A percentile compares a stretch with the other conserved stretches of the same genome.
phyloP scores from a whole-genome alignment of 2,797 vertebrate species.

The Sebastes goodei region DNA sequence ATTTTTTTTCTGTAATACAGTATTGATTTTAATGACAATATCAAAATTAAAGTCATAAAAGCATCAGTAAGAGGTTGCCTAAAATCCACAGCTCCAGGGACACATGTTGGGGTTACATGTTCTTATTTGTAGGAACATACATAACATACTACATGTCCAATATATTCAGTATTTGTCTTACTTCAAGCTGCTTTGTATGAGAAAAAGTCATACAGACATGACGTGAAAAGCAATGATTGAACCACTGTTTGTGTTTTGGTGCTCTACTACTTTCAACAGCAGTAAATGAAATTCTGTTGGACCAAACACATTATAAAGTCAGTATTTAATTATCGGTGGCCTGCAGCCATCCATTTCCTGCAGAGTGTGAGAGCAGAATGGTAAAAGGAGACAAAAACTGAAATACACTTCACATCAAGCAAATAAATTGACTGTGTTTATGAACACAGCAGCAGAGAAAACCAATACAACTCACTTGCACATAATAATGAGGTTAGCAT shows the following conservation, averaged over 20 bases:
- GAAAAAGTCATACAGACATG: background rate
- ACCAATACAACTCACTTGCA: background rate
- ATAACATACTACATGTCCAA: background rate
- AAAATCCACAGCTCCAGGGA: too few species aligned
- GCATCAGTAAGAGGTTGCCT: background rate
- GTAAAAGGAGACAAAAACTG: conserved; percentile 14
- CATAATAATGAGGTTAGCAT: background rate
- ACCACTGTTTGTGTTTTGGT: conserved; percentile 10
- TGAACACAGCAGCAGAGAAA: conserved; percentile 2
- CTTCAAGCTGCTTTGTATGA: background rate
- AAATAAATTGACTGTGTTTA: background rate
- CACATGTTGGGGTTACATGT: background rate
- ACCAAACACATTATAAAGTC: conserved; percentile 22
- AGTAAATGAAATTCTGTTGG: conserved; percentile 3
- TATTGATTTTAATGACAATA: background rate
- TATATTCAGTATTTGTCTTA: background rate
- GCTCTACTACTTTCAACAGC: conserved; percentile 7
- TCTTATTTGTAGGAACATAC: background rate
- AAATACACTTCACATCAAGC: background rate
- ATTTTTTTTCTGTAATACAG: too few species aligned
- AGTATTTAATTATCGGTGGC: conserved; percentile 23
- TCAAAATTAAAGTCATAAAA: background rate
- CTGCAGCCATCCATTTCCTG: conserved; percentile 20
- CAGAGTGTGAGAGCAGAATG: background rate
- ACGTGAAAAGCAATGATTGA: background rate